Evolutionary conservation across 2,888 invertebrate species (phyloP), one percentile per base, ranked within the genome.

Genomic region (Agrypnus murinus): DNA sequence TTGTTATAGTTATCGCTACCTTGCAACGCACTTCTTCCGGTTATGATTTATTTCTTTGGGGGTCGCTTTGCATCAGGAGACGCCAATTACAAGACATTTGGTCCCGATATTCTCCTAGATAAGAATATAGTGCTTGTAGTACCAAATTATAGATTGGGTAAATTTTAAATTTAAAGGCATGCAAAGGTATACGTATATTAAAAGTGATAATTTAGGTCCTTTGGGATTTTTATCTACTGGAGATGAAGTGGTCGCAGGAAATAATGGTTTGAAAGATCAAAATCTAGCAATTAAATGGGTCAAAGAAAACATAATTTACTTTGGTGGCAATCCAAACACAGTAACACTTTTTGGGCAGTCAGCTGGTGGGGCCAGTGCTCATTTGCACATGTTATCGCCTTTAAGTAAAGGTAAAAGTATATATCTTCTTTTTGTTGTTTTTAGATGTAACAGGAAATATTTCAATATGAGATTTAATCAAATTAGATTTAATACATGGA

Each of bases 11-110:
- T n/a, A n/a, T n/a, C n/a, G n/a, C n/a, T n/a, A n/a, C n/a, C n/a
- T n/a, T n/a, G n/a, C 19, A n/a, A 19, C 2, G 1, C 19, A 48
- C 19, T 15, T 17, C 8, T 89, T 6, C 92, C 93, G 0, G 93
- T 93, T 0, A 92, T 94, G 93, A 87, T 94, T n/a, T 94, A 92
- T 85, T 86, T 92, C 72, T 92, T 92, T 68, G 92, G 92, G 0
- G 93, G 94, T 2, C 93, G 93, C 2, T 93, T 88, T 93, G 81
- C 92, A 92, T 6, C 31, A 69, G 93, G 93, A 0, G 88, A 91
- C 0, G 91, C 92, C 0, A 90, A 90, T 55, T 90, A 90, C 0
- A 81, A 85, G 1, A 92, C 90, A 86, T 93, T 93, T 77, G 92
- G 92, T 0, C 93, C 93, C 0, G 89, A 92, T 73, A 90, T 88